Evolutionary conservation across 92 coral and sea anemone species (phyloP).

Genomic region (Bergia puertoricense): DNA sequence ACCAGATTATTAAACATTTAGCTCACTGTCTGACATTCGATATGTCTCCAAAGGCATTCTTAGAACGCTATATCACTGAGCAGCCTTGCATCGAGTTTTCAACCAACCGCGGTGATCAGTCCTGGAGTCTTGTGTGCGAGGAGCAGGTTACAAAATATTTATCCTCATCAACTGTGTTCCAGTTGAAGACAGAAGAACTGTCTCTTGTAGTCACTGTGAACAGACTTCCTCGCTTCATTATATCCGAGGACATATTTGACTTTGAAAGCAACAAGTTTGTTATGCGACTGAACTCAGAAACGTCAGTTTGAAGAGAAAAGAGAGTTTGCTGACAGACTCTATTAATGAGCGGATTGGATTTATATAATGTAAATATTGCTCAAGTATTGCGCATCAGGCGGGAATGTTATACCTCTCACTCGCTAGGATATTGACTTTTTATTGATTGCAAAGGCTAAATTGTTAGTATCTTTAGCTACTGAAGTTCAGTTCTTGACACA

Average conservation of each 20-base stretch:
- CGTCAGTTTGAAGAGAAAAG: conserved; percentile 74
- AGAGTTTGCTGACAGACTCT: conserved; percentile 42
- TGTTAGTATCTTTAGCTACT: neutral
- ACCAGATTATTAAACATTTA: conserved; percentile 92
- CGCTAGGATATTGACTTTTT: conserved; percentile 15
- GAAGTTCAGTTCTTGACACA: neutral
- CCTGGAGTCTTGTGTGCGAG: conserved; percentile 96
- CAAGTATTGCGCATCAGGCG: conserved; percentile 15
- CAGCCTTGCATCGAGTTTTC: conserved; percentile 92
- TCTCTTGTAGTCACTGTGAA: conserved; percentile 85
- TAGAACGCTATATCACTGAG: conserved; percentile 89
- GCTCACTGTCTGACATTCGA: conserved; percentile 97
- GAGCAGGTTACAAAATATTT: conserved; percentile 91
- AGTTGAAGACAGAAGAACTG: conserved; percentile 81
- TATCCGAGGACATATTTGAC: conserved; percentile 92
- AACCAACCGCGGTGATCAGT: conserved; percentile 66
- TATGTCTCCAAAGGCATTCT: conserved; percentile 95
- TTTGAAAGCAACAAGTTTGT: conserved; percentile 97
- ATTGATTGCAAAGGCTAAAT: neutral
- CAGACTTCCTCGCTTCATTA: conserved; percentile 77
- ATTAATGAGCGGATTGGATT: conserved; percentile 40
- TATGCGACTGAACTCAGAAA: conserved; percentile 90
- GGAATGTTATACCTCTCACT: conserved; percentile 16
- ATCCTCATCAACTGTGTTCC: conserved; percentile 94
- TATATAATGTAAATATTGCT: conserved; percentile 42